A percentile compares a stretch with the other conserved stretches of the same genome.
These are phyloP conservation scores for Synchiropus splendidus DNA, from an alignment of 2,113 vertebrate genomes.

Conservation along the genomic window DNA sequence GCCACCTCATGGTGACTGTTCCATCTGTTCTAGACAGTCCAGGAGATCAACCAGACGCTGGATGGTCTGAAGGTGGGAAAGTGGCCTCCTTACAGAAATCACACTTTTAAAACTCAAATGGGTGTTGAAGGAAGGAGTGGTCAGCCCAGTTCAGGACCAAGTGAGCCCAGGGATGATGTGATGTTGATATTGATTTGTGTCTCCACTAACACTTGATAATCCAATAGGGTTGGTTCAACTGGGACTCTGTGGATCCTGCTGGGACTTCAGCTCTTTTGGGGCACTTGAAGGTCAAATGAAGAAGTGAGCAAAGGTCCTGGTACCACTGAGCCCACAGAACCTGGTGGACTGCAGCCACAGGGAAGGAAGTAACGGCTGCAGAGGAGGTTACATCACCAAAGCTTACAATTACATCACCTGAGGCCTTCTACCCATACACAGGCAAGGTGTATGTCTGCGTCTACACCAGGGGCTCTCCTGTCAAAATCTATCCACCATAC, in stretches of 20 bases:
- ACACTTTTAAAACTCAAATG: not conserved
- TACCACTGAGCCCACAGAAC: conserved; percentile 80
- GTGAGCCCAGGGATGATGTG: conserved; percentile 32
- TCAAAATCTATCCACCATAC: not conserved
- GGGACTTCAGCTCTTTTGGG: conserved; percentile 83
- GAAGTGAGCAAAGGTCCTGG: conserved; percentile 64
- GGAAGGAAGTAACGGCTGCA: conserved; percentile 73
- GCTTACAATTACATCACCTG: conserved; percentile 76
- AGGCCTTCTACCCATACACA: conserved; percentile 75
- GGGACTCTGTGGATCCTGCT: conserved; percentile 78
- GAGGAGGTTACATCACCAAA: conserved; percentile 67
- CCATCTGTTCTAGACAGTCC: conserved; percentile 64
- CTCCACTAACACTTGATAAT: not conserved
- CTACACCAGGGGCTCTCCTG: no score
- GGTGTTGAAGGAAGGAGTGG: conserved; percentile 54
- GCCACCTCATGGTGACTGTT: no score
- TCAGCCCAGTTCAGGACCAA: conserved; percentile 75
- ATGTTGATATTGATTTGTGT: not conserved
- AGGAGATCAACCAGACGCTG: conserved; percentile 67
- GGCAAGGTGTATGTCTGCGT: no score
- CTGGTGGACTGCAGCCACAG: conserved; percentile 76
- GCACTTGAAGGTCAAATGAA: conserved; percentile 79
- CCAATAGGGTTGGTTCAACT: conserved; percentile 14
- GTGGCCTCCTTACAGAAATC: not conserved
- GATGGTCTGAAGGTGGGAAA: conserved; percentile 58